Conservation (phyloP, 2,797 vertebrate species). For the Sus cebifrons region DNA sequence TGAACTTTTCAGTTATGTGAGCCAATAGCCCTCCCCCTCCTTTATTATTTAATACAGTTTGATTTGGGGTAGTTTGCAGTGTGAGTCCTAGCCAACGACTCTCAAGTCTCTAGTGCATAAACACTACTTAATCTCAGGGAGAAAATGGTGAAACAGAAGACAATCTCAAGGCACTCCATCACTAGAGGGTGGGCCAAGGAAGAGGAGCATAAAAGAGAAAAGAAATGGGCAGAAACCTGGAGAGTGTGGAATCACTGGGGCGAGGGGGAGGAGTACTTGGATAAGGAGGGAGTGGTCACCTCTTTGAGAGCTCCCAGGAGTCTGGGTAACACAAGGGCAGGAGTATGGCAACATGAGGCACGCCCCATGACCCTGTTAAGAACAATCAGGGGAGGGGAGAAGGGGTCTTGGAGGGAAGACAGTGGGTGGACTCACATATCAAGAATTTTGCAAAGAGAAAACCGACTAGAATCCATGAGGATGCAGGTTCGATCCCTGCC, state of each 20-base stretch:
- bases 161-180: neutral
- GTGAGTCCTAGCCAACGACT: neutral
- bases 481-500: no score
- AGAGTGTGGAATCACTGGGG: neutral
- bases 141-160: neutral
- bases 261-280: neutral
- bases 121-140: neutral
- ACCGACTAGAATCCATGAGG: no score
- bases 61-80: constrained; percentile 21
- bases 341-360: neutral
- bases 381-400: neutral
- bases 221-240: neutral
- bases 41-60: neutral
- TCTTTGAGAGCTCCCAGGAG: neutral
- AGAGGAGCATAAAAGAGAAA: neutral
- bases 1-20: constrained; percentile 24
- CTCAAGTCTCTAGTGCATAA: neutral
- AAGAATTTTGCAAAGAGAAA: neutral
- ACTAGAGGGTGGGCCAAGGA: neutral
- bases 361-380: neutral
- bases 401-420: neutral
- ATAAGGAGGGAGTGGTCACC: neutral
- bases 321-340: neutral
- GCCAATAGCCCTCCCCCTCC: neutral
- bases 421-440: neutral